phyloP scores from a whole-genome alignment of 92 coral and sea anemone species.

The Palythoa grandis region DNA sequence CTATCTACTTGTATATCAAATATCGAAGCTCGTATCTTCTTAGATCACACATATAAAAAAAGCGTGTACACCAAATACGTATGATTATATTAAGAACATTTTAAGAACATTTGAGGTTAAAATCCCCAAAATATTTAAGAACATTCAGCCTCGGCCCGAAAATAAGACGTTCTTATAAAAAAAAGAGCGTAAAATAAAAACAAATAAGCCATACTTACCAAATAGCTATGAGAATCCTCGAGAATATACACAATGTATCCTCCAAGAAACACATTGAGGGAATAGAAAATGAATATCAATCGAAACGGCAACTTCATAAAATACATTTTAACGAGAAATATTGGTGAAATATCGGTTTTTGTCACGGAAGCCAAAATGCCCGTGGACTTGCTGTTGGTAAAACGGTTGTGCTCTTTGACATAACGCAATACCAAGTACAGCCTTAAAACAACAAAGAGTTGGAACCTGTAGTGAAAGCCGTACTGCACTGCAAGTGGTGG shows the following conservation, averaged over 20 bases:
- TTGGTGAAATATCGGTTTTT: constrained; percentile 86
- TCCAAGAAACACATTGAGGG: constrained; percentile 91
- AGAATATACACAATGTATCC: constrained; percentile 89
- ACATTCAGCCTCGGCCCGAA: too few relatives aligned
- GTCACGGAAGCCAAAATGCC: constrained; percentile 92
- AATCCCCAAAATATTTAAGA: too few relatives aligned
- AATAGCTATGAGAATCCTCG: constrained; percentile 81
- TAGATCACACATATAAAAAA: too few relatives aligned
- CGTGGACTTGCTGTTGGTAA: constrained; percentile 87
- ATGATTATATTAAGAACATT: too few relatives aligned
- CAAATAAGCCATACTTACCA: constrained; percentile 77
- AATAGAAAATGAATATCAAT: constrained; percentile 78
- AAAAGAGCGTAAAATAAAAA: background rate
- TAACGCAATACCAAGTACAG: constrained; percentile 83
- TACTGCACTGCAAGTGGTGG: constrained; percentile 82
- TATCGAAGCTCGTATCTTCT: too few relatives aligned
- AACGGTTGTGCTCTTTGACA: constrained; percentile 85
- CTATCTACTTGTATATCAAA: too few relatives aligned
- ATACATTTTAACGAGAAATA: constrained; percentile 86
- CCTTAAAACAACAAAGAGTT: constrained; percentile 84
- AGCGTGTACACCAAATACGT: too few relatives aligned
- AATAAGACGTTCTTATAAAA: too few relatives aligned
- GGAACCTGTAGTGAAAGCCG: constrained; percentile 79
- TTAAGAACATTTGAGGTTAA: too few relatives aligned
- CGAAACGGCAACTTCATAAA: constrained; percentile 90